Base-by-base conservation (phyloP, 2,888 invertebrate genomes). In the Watsonalla binaria region DNA sequence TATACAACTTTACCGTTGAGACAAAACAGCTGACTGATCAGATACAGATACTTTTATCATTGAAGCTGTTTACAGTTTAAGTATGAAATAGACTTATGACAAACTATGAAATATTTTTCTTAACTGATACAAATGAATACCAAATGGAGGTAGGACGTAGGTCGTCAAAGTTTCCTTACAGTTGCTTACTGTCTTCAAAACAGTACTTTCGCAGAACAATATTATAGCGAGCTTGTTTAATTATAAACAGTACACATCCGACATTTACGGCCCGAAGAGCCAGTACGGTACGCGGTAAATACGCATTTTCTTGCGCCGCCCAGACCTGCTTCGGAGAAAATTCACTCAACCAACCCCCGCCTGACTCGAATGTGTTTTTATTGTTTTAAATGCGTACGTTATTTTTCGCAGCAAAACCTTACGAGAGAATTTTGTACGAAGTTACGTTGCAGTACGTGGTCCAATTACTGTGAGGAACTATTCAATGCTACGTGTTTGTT, bases 371-470 rank as follows among this genome's bases (percentile, higher is more conserved):
- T 80, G 78, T 80, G 76, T 82, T 84, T 85, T 86, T 86, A 87
- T 86, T 85, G 80, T 86, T 85, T 85, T 82, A 84, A 86, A 85
- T 82, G 84, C 81, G 79, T 80, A 80, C 81, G 79, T 76, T 84
- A 82, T 84, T 86, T 84, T 80, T 79, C 77, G 76, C 72, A 74
- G 71, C 72, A 72, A 66, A 77, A 73, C 70, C 72, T 59, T 63
- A 65, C 68, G 69, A 63, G 70, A 72, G 70, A 76, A 76, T 76
- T 80, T 72, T 65, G 68, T 74, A 77, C 76, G 74, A 79, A 80
- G 76, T 80, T 80, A 79, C 74, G 70, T 70, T 68, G 61, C 64
- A 65, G 71, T 80, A 80, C 78, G 80, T 79, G 82, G 76, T 76
- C 66, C 80, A 81, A 80, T 81, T 79, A 80, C 73, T 61, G 66